A percentile compares a stretch with the other conserved stretches of the same genome.
Evolutionary conservation across 2,113 vertebrate genomes (phyloP).

Genomic region (Arothron firmamentum): DNA sequence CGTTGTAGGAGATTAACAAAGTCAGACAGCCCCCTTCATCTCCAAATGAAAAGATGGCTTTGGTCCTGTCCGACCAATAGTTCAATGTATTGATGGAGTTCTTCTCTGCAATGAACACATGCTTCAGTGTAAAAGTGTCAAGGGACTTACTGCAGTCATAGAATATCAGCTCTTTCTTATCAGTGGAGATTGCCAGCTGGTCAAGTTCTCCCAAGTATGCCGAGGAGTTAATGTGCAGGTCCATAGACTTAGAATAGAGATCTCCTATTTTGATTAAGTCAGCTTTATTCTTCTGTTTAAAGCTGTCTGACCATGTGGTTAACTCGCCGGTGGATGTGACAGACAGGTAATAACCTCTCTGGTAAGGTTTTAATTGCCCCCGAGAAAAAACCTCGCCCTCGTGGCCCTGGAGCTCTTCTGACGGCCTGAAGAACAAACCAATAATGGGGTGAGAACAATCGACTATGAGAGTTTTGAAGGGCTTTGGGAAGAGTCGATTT

Average conservation of each 20-base stretch:
- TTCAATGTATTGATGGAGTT: background rate
- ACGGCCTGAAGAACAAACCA: background rate
- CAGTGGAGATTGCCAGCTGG: constrained; percentile 4
- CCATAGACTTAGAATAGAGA: rapidly evolving
- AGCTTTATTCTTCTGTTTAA: rapidly evolving
- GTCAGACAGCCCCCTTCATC: constrained; percentile 60
- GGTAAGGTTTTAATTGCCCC: background rate
- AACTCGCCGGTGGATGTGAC: constrained; percentile 1
- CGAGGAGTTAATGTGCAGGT: constrained; percentile 3
- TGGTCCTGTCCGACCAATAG: constrained; percentile 58
- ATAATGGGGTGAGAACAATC: background rate
- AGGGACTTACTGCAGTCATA: rapidly evolving
- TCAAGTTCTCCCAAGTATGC: background rate
- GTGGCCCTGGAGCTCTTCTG: rapidly evolving
- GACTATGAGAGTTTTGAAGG: background rate
- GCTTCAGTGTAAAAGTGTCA: rapidly evolving
- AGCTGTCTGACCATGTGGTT: constrained; percentile 1
- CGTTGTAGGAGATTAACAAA: constrained; percentile 50
- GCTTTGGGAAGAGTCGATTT: background rate
- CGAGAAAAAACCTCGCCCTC: rapidly evolving
- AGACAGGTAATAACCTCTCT: constrained; percentile 8
- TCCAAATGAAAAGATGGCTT: constrained; percentile 62
- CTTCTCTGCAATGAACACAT: background rate
- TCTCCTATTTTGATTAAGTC: rapidly evolving
- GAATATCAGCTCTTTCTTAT: background rate